Percentiles rank a stretch among this genome's conserved stretches.
Evolutionary conservation across 2,888 invertebrate species (phyloP).

Genomic region (Osmoderma eremita): DNA sequence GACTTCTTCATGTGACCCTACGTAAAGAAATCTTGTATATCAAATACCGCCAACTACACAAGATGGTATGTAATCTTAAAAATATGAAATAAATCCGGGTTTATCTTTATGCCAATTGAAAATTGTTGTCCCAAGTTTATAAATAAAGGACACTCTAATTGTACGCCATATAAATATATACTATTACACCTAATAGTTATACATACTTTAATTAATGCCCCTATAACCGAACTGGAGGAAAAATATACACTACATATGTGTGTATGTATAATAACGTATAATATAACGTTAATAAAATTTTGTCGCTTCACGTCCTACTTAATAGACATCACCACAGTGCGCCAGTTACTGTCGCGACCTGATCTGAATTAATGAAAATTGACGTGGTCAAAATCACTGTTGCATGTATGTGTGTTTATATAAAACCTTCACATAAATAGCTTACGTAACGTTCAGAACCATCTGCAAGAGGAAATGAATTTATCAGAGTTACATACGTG

Average conservation of each 20-base stretch:
- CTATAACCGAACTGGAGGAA: slow-evolving; percentile 21
- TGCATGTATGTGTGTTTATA: neutral
- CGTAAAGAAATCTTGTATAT: no score
- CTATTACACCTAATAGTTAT: no score
- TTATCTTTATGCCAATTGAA: no score
- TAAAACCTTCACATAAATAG: neutral
- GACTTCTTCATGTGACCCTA: no score
- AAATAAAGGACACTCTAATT: no score
- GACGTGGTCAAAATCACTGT: slow-evolving; percentile 16
- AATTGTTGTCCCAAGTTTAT: no score
- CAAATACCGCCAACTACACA: no score
- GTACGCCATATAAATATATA: no score
- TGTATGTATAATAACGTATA: neutral
- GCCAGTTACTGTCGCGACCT: slow-evolving; percentile 5
- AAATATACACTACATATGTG: neutral
- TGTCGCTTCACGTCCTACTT: slow-evolving; percentile 11
- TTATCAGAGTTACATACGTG: no score
- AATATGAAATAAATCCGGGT: no score
- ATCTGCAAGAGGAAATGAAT: neutral
- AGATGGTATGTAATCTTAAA: no score
- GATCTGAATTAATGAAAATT: slow-evolving; percentile 30
- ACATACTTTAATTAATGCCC: slow-evolving; percentile 15
- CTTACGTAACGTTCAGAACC: no score
- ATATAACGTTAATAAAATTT: slow-evolving; percentile 15
- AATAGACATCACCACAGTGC: neutral